Evolutionary conservation across 2,797 vertebrate species (phyloP).

Genomic region (Semotilus atromaculatus): DNA sequence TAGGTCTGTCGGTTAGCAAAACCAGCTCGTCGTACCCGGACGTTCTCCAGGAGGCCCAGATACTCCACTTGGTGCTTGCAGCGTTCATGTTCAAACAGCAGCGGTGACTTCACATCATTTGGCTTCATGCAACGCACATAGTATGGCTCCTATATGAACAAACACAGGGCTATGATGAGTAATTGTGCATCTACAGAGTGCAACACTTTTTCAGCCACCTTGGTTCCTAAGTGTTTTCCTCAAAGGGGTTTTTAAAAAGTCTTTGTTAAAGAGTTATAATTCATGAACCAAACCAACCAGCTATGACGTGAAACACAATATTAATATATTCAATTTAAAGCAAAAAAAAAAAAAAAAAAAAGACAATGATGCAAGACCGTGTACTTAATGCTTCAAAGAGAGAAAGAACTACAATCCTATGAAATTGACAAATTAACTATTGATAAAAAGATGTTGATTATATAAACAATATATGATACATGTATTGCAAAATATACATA

Average conservation of each 20-base stretch:
- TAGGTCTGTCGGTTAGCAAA: constrained; percentile 95
- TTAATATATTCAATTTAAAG: too few species aligned
- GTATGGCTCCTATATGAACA: constrained; percentile 87
- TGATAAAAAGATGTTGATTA: neutral
- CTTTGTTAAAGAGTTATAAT: neutral
- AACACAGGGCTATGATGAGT: neutral
- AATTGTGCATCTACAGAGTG: neutral
- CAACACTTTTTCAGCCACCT: neutral
- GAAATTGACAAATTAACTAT: neutral
- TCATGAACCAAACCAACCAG: neutral
- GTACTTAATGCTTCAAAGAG: neutral
- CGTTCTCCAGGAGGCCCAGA: constrained; percentile 95
- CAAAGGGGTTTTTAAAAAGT: neutral
- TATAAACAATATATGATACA: neutral
- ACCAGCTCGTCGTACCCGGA: constrained; percentile 92
- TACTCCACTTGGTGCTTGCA: constrained; percentile 97
- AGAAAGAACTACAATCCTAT: neutral
- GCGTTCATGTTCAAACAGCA: constrained; percentile 91
- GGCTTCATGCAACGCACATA: constrained; percentile 98
- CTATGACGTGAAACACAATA: too few species aligned
- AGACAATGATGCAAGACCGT: neutral
- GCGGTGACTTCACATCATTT: constrained; percentile 94
- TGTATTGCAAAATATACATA: neutral
- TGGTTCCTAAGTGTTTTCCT: neutral
- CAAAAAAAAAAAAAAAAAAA: neutral